Percentiles rank a stretch among this genome's conserved stretches.
Evolutionary conservation across 1,140 invertebrate genomes (phyloP).

Genomic region (Eumeta japonica): DNA sequence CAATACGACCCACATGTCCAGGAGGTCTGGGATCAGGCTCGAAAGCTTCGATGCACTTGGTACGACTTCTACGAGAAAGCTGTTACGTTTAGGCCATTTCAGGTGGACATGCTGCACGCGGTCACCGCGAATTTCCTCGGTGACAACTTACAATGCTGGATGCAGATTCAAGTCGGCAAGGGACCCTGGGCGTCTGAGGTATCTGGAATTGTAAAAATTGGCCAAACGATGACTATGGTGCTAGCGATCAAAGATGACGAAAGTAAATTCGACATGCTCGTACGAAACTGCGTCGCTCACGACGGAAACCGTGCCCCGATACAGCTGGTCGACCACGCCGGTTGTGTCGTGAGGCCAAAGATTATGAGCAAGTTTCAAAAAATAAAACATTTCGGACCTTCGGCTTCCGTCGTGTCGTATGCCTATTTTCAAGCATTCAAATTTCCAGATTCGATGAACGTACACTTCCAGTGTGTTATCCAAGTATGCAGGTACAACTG

Average conservation of each 20-base stretch:
- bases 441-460: constrained; percentile 96
- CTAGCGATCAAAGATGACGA: constrained; percentile 93
- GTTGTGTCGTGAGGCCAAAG: constrained; percentile 88
- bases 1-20: constrained; percentile 94
- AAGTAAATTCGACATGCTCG: constrained; percentile 94
- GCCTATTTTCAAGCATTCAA: constrained; percentile 97
- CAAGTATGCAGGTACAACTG: constrained; percentile 93
- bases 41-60: constrained; percentile 89
- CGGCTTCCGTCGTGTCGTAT: constrained; percentile 89
- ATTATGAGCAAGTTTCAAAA: constrained; percentile 95
- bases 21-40: constrained; percentile 81
- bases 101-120: constrained; percentile 91
- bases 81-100: constrained; percentile 90
- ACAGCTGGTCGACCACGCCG: constrained; percentile 87
- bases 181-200: constrained; percentile 94
- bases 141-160: constrained; percentile 93
- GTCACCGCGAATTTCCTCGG: constrained; percentile 93
- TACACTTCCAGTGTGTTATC: constrained; percentile 95
- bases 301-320: constrained; percentile 91
- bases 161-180: constrained; percentile 94
- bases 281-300: constrained; percentile 90
- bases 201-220: constrained; percentile 91
- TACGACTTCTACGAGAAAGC: constrained; percentile 95
- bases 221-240: constrained; percentile 95
- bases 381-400: constrained; percentile 92